Evolutionary conservation across 2,888 invertebrate genomes (phyloP).

Genomic region (Sicus ferrugineus): DNA sequence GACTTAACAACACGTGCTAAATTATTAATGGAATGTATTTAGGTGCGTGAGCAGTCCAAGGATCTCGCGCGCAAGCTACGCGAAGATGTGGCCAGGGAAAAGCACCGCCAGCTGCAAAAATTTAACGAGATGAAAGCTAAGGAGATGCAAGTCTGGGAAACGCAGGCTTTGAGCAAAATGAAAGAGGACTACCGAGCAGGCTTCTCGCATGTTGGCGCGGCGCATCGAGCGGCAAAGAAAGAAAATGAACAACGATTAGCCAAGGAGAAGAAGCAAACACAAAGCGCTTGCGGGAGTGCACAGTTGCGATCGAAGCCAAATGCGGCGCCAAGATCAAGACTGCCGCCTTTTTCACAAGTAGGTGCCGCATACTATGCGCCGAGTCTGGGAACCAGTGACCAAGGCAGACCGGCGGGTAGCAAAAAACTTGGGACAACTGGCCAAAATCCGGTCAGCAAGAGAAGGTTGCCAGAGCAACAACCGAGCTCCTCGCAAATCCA

Average conservation of each 20-base stretch:
- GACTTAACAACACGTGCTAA: background rate
- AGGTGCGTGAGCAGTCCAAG: slow-evolving; percentile 72
- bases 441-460: too few species aligned
- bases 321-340: too few species aligned
- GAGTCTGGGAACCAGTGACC: background rate
- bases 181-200: slow-evolving; percentile 58
- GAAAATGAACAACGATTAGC: slow-evolving; percentile 47
- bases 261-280: slow-evolving; percentile 6
- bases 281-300: slow-evolving; percentile 8
- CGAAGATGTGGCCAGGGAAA: slow-evolving; percentile 67
- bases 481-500: background rate
- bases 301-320: too few species aligned
- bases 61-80: slow-evolving; percentile 68
- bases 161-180: slow-evolving; percentile 64
- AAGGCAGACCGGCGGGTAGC: background rate
- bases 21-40: slow-evolving; percentile 10
- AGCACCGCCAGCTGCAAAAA: slow-evolving; percentile 65
- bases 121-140: slow-evolving; percentile 66
- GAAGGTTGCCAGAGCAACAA: too few species aligned
- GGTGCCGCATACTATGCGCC: background rate
- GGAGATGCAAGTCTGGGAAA: slow-evolving; percentile 66
- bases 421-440: background rate
- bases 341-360: slow-evolving; percentile 5
- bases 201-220: slow-evolving; percentile 57
- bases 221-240: slow-evolving; percentile 54